phyloP scores from a whole-genome alignment of 1,140 invertebrate genomes.

The Drosophila willistoni region DNA sequence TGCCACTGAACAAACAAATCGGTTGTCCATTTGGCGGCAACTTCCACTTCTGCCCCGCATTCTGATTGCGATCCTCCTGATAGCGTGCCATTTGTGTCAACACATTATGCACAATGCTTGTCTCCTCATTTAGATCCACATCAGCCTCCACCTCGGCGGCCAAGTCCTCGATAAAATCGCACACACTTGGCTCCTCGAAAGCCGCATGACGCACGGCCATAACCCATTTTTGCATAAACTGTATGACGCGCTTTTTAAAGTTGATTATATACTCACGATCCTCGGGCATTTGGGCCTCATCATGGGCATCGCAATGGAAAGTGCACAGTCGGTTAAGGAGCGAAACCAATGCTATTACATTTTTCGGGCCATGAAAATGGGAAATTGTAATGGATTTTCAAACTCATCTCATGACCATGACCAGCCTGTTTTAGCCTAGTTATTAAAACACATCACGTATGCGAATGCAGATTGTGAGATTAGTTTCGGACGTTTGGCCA shows the following conservation, averaged over 20 bases:
- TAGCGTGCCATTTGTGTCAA: constrained; percentile 86
- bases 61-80: constrained; percentile 85
- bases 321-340: constrained; percentile 84
- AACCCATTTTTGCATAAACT: constrained; percentile 92
- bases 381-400: constrained; percentile 9
- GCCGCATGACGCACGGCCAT: constrained; percentile 89
- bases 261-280: constrained; percentile 90
- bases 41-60: constrained; percentile 88
- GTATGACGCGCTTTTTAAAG: constrained; percentile 90
- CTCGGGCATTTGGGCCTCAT: constrained; percentile 83
- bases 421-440: constrained; percentile 33
- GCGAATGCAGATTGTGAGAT: constrained; percentile 75
- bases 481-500: constrained; percentile 73
- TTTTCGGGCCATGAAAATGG: not conserved
- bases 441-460: constrained; percentile 76
- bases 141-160: constrained; percentile 88
- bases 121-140: constrained; percentile 86
- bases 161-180: constrained; percentile 90
- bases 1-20: constrained; percentile 86
- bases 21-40: constrained; percentile 88
- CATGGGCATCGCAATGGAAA: constrained; percentile 80
- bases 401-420: not conserved
- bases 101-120: constrained; percentile 87
- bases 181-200: constrained; percentile 89
- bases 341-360: constrained; percentile 37